phyloP scores from a whole-genome alignment of 1,140 invertebrate species.

The Stegodyphus mimosarum region DNA sequence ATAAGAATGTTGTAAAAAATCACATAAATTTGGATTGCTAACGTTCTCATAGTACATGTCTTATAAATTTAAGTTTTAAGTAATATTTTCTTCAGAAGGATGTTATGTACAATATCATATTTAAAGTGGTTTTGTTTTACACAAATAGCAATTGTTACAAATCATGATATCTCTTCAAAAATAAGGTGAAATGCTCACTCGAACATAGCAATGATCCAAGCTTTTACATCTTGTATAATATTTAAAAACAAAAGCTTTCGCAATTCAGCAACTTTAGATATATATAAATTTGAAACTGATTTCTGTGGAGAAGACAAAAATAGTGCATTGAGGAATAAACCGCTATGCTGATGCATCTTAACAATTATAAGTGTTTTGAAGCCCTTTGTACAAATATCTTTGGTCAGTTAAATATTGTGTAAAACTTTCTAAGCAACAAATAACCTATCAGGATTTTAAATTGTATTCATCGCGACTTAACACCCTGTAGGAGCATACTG shows the following conservation, averaged over 20 bases:
- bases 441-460: conserved; percentile 37
- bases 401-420: conserved; percentile 30
- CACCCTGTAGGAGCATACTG: conserved; percentile 26
- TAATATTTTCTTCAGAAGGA: background rate
- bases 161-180: conserved; percentile 39
- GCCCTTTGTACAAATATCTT: conserved; percentile 57
- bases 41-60: background rate
- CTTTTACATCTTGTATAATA: conserved; percentile 29
- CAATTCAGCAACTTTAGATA: conserved; percentile 7
- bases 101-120: conserved; percentile 31
- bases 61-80: conserved; percentile 46
- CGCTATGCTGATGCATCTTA: conserved; percentile 26
- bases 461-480: conserved; percentile 20
- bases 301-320: conserved; percentile 40
- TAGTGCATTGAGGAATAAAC: conserved; percentile 36
- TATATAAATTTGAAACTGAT: conserved; percentile 27
- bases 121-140: conserved; percentile 27
- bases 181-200: conserved; percentile 21
- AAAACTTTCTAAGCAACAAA: conserved; percentile 48
- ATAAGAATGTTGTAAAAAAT: conserved; percentile 44
- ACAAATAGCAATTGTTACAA: conserved; percentile 46
- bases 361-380: conserved; percentile 31
- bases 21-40: conserved; percentile 36
- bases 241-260: conserved; percentile 36
- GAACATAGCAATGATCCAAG: conserved; percentile 30